Conservation (phyloP, 2,888 invertebrate genomes). For the Lasioglossum calceatum region DNA sequence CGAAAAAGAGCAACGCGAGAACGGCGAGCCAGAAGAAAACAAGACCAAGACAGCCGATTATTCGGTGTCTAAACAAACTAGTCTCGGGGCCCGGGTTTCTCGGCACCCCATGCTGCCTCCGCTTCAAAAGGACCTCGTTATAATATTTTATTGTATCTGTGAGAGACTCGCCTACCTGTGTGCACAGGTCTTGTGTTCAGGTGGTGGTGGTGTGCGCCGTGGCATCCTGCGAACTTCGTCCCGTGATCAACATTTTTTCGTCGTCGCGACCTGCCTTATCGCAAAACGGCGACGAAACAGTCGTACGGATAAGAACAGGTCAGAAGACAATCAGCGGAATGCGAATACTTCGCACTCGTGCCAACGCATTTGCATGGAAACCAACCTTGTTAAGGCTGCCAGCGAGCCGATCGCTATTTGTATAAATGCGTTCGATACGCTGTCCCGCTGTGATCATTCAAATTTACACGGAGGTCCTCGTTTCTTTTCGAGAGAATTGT, state of each 20-base stretch:
- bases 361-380: neutral
- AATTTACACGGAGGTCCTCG: neutral
- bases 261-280: slow-evolving; percentile 26
- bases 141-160: slow-evolving; percentile 81
- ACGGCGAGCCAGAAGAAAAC: slow-evolving; percentile 50
- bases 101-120: slow-evolving; percentile 68
- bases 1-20: slow-evolving; percentile 51
- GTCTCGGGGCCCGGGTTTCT: slow-evolving; percentile 67
- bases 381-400: neutral
- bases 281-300: slow-evolving; percentile 39
- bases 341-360: neutral
- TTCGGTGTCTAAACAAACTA: slow-evolving; percentile 84
- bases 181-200: slow-evolving; percentile 14
- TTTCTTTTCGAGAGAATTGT: neutral
- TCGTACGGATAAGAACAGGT: slow-evolving; percentile 15
- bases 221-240: slow-evolving; percentile 26
- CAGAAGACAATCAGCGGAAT: slow-evolving; percentile 18
- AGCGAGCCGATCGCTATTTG: neutral
- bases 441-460: neutral
- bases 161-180: slow-evolving; percentile 6
- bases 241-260: slow-evolving; percentile 5
- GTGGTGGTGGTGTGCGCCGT: neutral
- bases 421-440: neutral
- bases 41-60: slow-evolving; percentile 80
- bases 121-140: slow-evolving; percentile 84